phyloP scores from a whole-genome alignment of 2,797 vertebrate genomes.

The Lepilemur septentrionalis region DNA sequence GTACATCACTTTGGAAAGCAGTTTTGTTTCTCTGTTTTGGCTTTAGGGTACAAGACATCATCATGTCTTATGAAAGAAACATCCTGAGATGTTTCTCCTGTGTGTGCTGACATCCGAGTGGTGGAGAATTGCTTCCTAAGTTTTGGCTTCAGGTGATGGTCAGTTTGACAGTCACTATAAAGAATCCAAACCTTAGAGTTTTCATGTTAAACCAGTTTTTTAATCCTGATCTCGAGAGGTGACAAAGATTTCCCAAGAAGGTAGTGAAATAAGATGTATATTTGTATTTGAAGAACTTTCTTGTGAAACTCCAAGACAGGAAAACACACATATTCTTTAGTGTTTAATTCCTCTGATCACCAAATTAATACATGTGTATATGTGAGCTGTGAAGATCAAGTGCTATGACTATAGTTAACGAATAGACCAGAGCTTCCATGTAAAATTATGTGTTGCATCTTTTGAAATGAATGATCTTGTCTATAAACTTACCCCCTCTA shows the following conservation, averaged over 20 bases:
- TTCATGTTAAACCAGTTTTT: not conserved
- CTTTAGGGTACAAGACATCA: not conserved
- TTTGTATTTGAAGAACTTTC: not conserved
- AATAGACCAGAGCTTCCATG: not conserved
- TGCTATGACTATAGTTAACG: not conserved
- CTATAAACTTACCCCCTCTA: not conserved
- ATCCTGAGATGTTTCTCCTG: not conserved
- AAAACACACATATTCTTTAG: not conserved
- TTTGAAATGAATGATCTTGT: not conserved
- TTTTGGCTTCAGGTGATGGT: not conserved
- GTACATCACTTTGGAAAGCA: not conserved
- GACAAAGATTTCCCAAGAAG: not conserved
- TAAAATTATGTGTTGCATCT: not conserved
- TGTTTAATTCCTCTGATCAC: not conserved
- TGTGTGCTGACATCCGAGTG: not conserved
- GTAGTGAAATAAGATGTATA: not conserved
- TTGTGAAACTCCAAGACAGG: not conserved
- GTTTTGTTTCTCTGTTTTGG: not conserved
- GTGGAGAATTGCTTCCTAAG: not conserved
- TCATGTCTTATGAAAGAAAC: not conserved
- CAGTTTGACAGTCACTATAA: not conserved
- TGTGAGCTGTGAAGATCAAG: not conserved
- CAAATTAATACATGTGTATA: not conserved
- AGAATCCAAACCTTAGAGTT: not conserved
- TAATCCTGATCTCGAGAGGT: not conserved